Base-by-base conservation (phyloP, 1,140 invertebrate species). In the Drosophila triauraria region DNA sequence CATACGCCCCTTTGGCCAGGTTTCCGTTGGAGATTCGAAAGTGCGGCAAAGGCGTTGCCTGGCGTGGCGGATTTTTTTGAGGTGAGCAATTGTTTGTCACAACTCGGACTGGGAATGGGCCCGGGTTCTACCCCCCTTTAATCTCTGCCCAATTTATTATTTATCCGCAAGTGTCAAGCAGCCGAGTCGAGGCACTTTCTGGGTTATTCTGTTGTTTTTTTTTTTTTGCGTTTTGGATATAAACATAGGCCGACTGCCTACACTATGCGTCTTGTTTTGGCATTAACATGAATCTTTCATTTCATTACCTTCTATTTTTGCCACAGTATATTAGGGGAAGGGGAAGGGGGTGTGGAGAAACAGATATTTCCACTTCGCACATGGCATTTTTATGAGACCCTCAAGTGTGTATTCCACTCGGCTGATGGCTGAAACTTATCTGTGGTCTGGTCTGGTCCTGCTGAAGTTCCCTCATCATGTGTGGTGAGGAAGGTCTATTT, bases 11-110 rank as follows among this genome's bases (percentile, higher is more conserved):
- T 23, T 68, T 46, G 70, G 47, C 43, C 62, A 20, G 54, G 17
- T 77, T 69, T 78, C 50, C 35, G 58, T 61, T 53, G 42, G 27
- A 61, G 25, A 70, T 78, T 78, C 59, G 75, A 78, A 78, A 78
- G 38, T 56, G 71, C 53, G 20, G 17, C 20, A 40, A 30, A 77
- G 75, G 56, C 75, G 56, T 77, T 69, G 75, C 13, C 57, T 65
- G 30, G 17, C 58, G 13, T 65, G 17, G 30, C 58, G 13, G 7
- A 35, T 15, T 23, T 20, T 3, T 7, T 12, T 17, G 13, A 60
- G 69, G 44, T 71, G 43, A 71, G 51, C 35, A 23, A 70, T 27
- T 70, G 30, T 60, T 58, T 59, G 40, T 43, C 38, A 38, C 13
- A 35, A 54, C 51, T 54, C 35, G 35, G 35, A 35, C 10, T 13